Evolutionary conservation across 2,113 vertebrate species (phyloP).

Genomic region (Macheiramphus alcinus): DNA sequence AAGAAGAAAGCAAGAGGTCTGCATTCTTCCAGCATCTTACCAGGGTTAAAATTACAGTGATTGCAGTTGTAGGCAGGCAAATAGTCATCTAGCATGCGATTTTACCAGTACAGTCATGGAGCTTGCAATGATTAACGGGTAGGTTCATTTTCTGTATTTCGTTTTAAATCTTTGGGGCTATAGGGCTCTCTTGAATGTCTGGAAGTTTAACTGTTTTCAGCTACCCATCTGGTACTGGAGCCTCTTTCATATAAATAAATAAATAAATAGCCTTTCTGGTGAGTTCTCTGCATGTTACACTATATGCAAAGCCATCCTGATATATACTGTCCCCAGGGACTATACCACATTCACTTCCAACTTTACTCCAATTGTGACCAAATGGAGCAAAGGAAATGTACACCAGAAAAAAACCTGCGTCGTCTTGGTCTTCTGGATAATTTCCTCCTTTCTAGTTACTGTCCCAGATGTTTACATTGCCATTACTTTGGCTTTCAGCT

Average conservation of each 20-base stretch:
- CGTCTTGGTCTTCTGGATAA: background rate
- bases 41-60: slow-evolving; percentile 9
- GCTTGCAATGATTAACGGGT: background rate
- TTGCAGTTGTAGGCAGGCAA: background rate
- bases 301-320: background rate
- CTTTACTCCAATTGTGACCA: background rate
- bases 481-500: background rate
- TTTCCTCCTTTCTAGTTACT: background rate
- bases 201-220: background rate
- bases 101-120: background rate
- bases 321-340: background rate
- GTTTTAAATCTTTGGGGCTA: background rate
- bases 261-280: background rate
- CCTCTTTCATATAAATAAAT: background rate
- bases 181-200: background rate
- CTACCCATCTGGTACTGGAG: background rate
- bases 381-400: background rate
- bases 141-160: background rate
- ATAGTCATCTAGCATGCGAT: background rate
- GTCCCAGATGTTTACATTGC: background rate
- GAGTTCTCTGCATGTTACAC: background rate
- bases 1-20: background rate
- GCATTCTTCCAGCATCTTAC: background rate
- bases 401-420: background rate
- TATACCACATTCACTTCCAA: background rate